Base-by-base conservation (phyloP, 2,113 vertebrate genomes). In the Scopus umbretta region DNA sequence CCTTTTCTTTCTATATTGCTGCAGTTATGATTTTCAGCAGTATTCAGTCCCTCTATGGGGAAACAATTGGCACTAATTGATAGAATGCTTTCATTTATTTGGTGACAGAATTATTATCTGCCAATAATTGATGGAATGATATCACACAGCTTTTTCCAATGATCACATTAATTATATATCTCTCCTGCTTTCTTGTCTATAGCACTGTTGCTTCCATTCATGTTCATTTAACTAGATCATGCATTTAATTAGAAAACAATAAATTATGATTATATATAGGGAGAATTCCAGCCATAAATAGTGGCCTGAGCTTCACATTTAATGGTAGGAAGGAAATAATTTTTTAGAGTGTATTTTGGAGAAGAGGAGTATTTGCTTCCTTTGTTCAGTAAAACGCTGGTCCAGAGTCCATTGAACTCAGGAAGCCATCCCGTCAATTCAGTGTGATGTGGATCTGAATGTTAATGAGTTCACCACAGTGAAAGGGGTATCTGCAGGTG, bases 31-130 rank as follows among this genome's bases (percentile, higher is more conserved):
- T 76, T 93, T 91, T 59, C 90, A 91, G 81, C 68, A 81, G 50
- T 56, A 11, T 29, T 80, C 66, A 36, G 16, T 22, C 38, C 66
- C 79, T 76, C 70, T 61, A 13, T 32, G 50, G 87, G 30, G 36
- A 93, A 92, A 88, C 13, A 4, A 90, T 94, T 80, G 85, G 85
- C 85, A 86, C 85, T 97, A 96, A 95, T 93, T 94, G 94, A 95
- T 86, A 88, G 95, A 97, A 96, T 23, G 45, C 86, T 90, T 97
- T 93, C 81, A 95, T 94, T 95, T 96, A 80, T 89, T 92, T 25
- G 16, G 47, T 94, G 89, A 91, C 92, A 96, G 92, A 94, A 95
- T 91, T 96, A 96, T 95, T 96, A 94, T 81, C 80, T 86, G 74
- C 86, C 94, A 68, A 83, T 95, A 96, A 96, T 94, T 95, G 91